Base-by-base conservation (phyloP, 2,113 vertebrate genomes). In the Microtus richardsoni region DNA sequence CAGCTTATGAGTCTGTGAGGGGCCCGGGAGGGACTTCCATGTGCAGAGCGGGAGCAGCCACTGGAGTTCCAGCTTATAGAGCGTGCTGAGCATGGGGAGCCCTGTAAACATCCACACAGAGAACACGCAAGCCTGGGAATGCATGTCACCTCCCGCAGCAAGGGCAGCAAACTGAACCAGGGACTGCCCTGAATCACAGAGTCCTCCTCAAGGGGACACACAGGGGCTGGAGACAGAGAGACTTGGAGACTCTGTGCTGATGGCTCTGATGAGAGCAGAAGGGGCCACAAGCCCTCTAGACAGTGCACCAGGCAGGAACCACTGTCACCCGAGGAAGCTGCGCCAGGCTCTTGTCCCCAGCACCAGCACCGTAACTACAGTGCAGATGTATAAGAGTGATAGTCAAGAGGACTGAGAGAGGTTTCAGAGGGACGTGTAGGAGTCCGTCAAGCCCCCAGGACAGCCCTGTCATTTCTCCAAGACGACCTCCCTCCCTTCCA, bases 171-270 rank as follows among this genome's bases (percentile, higher is more conserved):
- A 12, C 73, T 10, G 49, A 73, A 8, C 75, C 1, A 5, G 17
- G 44, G 58, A 0, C 3, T 6, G 33, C 3, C 44, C 41, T 19
- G 28, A 26, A 16, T 28, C 89, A 6, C 17, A 2, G 2, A 26
- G 54, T 66, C 41, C 39, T 79, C 77, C 19, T 41, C 33, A 39
- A 28, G 88, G 33, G 11, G 24, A 54, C 88, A 30, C 28, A 26
- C 58, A 58, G 58, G 54, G 54, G 5, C 54, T 58, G 54, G 62
- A 62, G 73, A 3, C 44, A 17, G 82, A 58, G 66, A 49, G 71
- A 73, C 52, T 2, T 9, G 0, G 0, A 41, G 70, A 28, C 33
- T 22, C 17, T 30, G 68, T 26, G 0, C 22, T 10, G 14, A 44
- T 44, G 58, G 14, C 39, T 44, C 14, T 19, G 39, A 64, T 1